These are phyloP conservation scores for Neolamprologus kungweensis DNA, from an alignment of 2,113 vertebrate genomes.

Conservation along the genomic window DNA sequence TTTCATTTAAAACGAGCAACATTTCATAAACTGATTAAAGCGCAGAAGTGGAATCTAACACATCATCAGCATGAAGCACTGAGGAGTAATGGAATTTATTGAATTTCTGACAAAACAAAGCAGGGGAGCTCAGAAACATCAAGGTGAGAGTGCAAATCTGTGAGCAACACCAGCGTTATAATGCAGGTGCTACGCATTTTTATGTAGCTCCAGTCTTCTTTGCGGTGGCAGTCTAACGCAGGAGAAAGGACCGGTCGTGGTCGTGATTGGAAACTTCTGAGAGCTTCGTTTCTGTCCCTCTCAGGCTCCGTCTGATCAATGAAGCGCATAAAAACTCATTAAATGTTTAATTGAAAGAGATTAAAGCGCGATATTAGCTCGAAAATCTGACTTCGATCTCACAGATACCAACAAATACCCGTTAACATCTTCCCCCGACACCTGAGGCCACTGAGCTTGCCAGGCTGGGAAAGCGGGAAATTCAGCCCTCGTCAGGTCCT, in stretches of 20 bases:
- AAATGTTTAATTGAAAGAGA: background rate
- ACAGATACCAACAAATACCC: background rate
- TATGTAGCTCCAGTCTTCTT: background rate
- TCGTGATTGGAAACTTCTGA: background rate
- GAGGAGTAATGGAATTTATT: background rate
- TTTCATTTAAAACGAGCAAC: background rate
- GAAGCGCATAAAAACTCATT: background rate
- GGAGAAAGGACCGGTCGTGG: background rate
- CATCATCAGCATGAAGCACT: background rate
- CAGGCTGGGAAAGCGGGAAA: background rate
- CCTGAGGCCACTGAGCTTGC: background rate
- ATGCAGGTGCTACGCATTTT: background rate
- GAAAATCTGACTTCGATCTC: background rate
- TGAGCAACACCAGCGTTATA: background rate
- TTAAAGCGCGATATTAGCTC: background rate
- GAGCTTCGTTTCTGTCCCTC: background rate
- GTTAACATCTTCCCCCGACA: background rate
- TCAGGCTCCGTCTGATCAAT: background rate
- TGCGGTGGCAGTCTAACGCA: background rate
- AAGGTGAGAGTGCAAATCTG: background rate
- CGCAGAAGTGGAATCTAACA: background rate
- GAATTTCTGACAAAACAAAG: background rate
- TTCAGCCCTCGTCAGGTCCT: conserved; percentile 5
- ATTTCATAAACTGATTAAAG: background rate
- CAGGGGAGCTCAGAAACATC: background rate